Evolutionary conservation across 2,888 invertebrate species (phyloP), one percentile per base, ranked within the genome.

Genomic region (Trichopoda pennipes): DNA sequence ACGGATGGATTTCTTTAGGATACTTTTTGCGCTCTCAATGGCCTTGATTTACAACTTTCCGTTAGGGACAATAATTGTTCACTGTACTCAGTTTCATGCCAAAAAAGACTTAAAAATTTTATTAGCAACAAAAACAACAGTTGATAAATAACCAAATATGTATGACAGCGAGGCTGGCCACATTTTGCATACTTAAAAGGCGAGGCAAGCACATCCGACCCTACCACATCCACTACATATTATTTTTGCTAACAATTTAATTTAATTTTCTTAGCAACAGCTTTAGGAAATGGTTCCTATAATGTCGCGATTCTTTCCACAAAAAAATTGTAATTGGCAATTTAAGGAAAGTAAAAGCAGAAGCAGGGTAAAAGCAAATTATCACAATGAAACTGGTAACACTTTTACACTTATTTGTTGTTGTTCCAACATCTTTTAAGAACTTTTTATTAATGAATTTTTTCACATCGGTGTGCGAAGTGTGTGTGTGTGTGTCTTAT

Each of bases 161-260:
- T 79, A 82, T 79, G 78, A 79, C 79, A 75, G 63, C 51, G 38
- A 66, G 42, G 55, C 38, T 55, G 60, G 64, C 63, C 47, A 47
- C 28, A 17, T 47, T 49, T 68, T 9, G 53, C 60, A 17, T 51
- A n/a, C n/a, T 42, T 17, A 58, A 23, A 53, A 38, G 53, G 17
- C 61, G 21, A 23, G 56, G 55, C 53, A 68, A 12, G 12, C 23
- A 17, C 12, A 55, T 44, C 47, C 21, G 53, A 51, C 32, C 60
- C 51, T 68, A 44, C 53, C 76, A 61, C 60, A 68, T 60, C 12
- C 2, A 12, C 6, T 44, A 32, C 8, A 63, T 63, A 32, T 79
- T 49, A 16, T 61, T 76, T 79, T 75, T 79, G 76, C 76, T 79
- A 21, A 47, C 4, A 68, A 79, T 82, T 82, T 82, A 82, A 82